A percentile compares a stretch with the other conserved stretches of the same genome.
Evolutionary conservation across 2,113 vertebrate genomes (phyloP).

Genomic region (Spea multiplicata): DNA sequence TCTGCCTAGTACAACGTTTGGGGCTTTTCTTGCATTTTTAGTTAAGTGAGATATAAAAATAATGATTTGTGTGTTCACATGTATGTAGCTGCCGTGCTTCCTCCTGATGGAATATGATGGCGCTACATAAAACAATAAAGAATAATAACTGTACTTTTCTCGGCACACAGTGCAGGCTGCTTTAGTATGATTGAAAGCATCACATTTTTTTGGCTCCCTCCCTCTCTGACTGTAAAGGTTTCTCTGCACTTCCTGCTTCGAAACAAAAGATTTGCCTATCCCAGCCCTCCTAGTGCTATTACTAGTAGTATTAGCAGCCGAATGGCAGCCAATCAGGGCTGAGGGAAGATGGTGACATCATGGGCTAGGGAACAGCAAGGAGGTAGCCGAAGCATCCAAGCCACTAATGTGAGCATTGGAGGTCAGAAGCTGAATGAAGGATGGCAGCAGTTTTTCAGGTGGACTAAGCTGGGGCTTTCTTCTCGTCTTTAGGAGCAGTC

Average conservation of each 20-base stretch:
- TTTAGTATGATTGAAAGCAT: slow-evolving; percentile 23
- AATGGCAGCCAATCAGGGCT: slow-evolving; percentile 66
- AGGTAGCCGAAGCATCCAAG: slow-evolving; percentile 78
- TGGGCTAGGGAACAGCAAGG: slow-evolving; percentile 76
- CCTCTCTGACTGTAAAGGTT: slow-evolving; percentile 42
- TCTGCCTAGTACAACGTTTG: too few relatives aligned
- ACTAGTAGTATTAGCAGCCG: slow-evolving; percentile 73
- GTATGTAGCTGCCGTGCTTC: neutral
- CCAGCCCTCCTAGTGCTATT: slow-evolving; percentile 71
- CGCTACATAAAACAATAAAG: too few relatives aligned
- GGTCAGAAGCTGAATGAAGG: slow-evolving; percentile 60
- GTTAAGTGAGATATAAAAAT: neutral
- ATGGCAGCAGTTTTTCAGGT: slow-evolving; percentile 66
- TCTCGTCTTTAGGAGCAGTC: slow-evolving; percentile 20
- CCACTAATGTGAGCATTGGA: slow-evolving; percentile 75
- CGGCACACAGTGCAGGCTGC: slow-evolving; percentile 37
- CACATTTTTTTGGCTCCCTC: slow-evolving; percentile 54
- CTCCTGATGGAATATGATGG: neutral
- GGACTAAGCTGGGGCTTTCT: slow-evolving; percentile 62
- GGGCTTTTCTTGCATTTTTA: too few relatives aligned
- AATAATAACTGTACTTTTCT: slow-evolving; percentile 1
- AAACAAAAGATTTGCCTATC: slow-evolving; percentile 79
- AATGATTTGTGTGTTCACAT: neutral
- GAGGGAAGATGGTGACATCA: slow-evolving; percentile 79
- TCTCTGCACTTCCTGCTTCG: slow-evolving; percentile 59